Percentiles rank a stretch among this genome's conserved stretches.
phyloP scores from a whole-genome alignment of 2,888 invertebrate species.

The Trissonchulus latispiculum region DNA sequence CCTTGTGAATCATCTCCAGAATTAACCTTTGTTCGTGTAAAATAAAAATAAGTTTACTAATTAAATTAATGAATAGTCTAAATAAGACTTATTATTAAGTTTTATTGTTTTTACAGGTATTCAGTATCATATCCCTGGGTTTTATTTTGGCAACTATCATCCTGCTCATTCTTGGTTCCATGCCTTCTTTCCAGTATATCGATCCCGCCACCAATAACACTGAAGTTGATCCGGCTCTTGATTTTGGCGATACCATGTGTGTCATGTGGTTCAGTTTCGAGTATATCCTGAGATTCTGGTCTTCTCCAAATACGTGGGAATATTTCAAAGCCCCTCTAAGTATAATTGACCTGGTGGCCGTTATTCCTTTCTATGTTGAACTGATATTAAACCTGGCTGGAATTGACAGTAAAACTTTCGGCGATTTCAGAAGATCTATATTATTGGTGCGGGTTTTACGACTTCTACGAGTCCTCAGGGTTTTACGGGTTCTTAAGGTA shows the following conservation, averaged over 20 bases:
- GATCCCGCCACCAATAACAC: not conserved
- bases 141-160: conserved; percentile 7
- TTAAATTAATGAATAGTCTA: too few species aligned
- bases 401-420: conserved; percentile 4
- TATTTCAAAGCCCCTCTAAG: not conserved
- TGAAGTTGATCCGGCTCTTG: not conserved
- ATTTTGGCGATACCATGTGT: conserved; percentile 6
- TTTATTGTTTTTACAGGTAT: not conserved
- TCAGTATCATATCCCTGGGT: not conserved
- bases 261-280: conserved; percentile 12
- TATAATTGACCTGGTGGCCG: conserved; percentile 11
- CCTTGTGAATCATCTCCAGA: too few species aligned
- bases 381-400: conserved; percentile 4
- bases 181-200: conserved; percentile 15
- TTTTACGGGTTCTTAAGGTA: conserved; percentile 12
- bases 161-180: conserved; percentile 18
- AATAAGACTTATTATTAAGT: too few species aligned
- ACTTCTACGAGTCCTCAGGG: conserved; percentile 2
- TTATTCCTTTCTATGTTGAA: conserved; percentile 14
- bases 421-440: conserved; percentile 10
- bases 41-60: too few species aligned
- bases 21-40: too few species aligned
- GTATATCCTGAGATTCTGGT: conserved; percentile 2
- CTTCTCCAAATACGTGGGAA: not conserved
- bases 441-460: conserved; percentile 9